Percentiles rank a stretch among this genome's conserved stretches.
Conservation (phyloP, 2,113 vertebrate species). For the Sinosuthora webbiana region DNA sequence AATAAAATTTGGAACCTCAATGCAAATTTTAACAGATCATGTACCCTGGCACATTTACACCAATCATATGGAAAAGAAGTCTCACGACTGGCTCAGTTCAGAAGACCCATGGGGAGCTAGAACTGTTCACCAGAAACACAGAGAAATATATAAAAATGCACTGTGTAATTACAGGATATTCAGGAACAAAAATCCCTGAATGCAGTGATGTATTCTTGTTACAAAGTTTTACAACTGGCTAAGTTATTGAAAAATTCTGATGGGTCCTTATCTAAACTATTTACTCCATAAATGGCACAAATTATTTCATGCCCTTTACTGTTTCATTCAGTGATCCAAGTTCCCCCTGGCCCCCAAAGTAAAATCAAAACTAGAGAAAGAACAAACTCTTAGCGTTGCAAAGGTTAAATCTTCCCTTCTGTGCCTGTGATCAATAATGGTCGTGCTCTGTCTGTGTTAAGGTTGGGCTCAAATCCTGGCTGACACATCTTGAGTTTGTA, state of each 20-base stretch:
- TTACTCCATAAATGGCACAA: background rate
- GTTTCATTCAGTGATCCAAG: background rate
- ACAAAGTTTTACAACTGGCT: background rate
- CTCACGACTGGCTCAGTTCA: background rate
- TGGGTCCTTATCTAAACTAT: background rate
- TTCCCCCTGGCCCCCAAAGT: rapidly evolving
- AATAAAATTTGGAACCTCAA: background rate
- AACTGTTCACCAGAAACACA: background rate
- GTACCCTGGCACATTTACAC: background rate
- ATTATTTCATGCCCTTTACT: background rate
- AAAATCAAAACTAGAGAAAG: background rate
- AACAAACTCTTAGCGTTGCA: background rate
- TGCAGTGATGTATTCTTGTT: background rate
- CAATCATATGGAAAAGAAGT: background rate
- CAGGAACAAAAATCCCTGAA: background rate
- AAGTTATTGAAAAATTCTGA: background rate
- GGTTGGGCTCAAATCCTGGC: background rate
- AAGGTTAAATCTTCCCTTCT: background rate
- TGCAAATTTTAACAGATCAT: background rate
- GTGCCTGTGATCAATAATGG: background rate
- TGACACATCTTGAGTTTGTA: background rate
- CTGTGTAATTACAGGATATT: background rate
- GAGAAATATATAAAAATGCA: background rate
- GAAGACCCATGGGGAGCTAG: background rate
- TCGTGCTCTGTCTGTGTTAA: background rate